Percentiles rank a stretch among this genome's conserved stretches.
These are phyloP conservation scores for Thecocarcelia acutangulata DNA, from an alignment of 2,888 invertebrate genomes.

Conservation along the genomic window DNA sequence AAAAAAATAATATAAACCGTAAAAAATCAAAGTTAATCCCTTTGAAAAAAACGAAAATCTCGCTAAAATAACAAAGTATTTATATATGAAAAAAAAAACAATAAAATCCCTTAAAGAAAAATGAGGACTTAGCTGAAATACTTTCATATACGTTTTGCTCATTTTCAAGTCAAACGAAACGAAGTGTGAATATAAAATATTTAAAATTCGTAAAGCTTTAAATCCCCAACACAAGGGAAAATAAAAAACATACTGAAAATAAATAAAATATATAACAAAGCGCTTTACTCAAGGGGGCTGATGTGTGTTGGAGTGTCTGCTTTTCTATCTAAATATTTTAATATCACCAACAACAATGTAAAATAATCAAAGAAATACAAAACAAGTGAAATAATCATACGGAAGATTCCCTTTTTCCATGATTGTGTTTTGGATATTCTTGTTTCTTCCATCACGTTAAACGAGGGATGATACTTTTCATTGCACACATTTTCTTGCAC, in stretches of 20 bases:
- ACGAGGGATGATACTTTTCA: conserved; percentile 42
- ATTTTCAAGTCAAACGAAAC: conserved; percentile 34
- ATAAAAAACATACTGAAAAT: conserved; percentile 12
- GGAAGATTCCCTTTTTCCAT: conserved; percentile 11
- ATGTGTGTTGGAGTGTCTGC: not conserved
- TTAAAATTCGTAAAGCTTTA: conserved; percentile 65
- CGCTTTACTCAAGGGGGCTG: not conserved
- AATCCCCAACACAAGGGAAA: conserved; percentile 56
- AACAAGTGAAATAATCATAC: conserved; percentile 48
- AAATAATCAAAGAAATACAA: conserved; percentile 23
- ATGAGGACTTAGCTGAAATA: conserved; percentile 38
- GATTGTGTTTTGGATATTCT: not conserved
- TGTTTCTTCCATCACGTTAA: not conserved
- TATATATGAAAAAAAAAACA: conserved; percentile 25
- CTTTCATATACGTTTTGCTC: not conserved
- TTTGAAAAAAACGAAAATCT: conserved; percentile 34
- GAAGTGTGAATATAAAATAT: conserved; percentile 67
- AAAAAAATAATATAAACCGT: conserved; percentile 55
- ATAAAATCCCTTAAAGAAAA: conserved; percentile 46
- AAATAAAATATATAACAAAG: conserved; percentile 17
- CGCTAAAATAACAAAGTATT: conserved; percentile 41
- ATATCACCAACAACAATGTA: conserved; percentile 41
- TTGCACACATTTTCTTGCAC: conserved; percentile 2
- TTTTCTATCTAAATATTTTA: conserved; percentile 36
- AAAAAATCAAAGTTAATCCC: conserved; percentile 65